Conservation (phyloP, 2,113 vertebrate genomes). For the Phocoena sinus region DNA sequence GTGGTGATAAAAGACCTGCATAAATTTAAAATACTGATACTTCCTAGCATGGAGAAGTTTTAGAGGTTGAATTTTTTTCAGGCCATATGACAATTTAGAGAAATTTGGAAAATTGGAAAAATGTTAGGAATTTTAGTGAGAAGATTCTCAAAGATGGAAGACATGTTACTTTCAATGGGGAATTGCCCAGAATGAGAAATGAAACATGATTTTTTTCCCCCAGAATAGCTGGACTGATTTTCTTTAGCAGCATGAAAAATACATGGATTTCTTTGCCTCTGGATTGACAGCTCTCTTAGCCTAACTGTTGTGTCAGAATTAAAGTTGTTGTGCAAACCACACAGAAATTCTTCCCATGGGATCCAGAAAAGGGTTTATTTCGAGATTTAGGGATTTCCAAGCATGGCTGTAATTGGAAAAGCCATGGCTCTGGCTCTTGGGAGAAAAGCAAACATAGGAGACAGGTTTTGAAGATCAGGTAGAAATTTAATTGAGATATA, state of each 20-base stretch:
- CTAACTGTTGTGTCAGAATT: neutral
- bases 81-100: neutral
- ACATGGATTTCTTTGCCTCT: neutral
- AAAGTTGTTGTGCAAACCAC: neutral
- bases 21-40: neutral
- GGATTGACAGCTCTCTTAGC: neutral
- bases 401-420: neutral
- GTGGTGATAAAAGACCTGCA: neutral
- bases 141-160: neutral
- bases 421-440: neutral
- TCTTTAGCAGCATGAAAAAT: constrained; percentile 17
- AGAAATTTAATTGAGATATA: neutral
- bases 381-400: constrained; percentile 21
- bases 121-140: neutral
- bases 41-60: neutral
- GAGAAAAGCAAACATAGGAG: neutral
- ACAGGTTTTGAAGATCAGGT: neutral
- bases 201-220: neutral
- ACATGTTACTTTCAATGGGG: neutral
- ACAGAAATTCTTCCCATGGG: neutral
- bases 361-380: neutral
- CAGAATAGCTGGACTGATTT: neutral
- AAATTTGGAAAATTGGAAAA: neutral
- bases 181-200: neutral
- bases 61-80: neutral